Evolutionary conservation across 2,113 vertebrate genomes (phyloP), one percentile per base, ranked within the genome.

Genomic region (Benitochromis conjunctus): DNA sequence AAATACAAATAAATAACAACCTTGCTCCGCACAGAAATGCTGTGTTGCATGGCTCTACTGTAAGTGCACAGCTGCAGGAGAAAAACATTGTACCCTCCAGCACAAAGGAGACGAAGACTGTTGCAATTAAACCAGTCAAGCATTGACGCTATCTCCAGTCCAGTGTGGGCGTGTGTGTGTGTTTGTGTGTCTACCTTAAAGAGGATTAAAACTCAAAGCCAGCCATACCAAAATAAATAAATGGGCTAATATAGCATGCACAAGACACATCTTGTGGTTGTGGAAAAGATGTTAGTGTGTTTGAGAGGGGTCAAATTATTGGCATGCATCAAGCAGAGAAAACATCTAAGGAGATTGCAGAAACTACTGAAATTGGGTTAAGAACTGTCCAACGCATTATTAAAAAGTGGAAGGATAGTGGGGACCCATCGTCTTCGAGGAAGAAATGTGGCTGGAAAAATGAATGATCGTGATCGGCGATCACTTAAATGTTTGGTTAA

Each of bases 191-290:
- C 14, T 19, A 2, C 62, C 36, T 66, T 41, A 18, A 66, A 66
- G 62, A 51, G 79, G 87, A 83, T 92, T 90, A 90, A 88, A 84
- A 76, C 55, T 84, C 14, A 38, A 56, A 74, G 19, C 62, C 36
- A 76, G 66, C 19, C 57, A 91, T 82, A 82, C 29, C n/a, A 83
- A n/a, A 66, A 76, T 34, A 46, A 86, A 84, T 88, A 93, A 86
- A 90, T 91, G 82, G 89, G 19, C 81, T 57, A 66, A 14, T 56
- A 19, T 13, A 21, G 41, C 55, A 24, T 60, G 71, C 46, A 26
- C 26, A 26, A 26, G 26, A 26, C 26, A 26, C 26, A 26, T 26
- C 26, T 26, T 26, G 26, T 26, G 26, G 26, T 26, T 26, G 26
- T 26, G 26, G 26, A 26, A 26, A 3, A 3, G 26, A 26, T 26